Evolutionary conservation across 2,888 invertebrate species (phyloP).

Genomic region (Lapara coniferarum): DNA sequence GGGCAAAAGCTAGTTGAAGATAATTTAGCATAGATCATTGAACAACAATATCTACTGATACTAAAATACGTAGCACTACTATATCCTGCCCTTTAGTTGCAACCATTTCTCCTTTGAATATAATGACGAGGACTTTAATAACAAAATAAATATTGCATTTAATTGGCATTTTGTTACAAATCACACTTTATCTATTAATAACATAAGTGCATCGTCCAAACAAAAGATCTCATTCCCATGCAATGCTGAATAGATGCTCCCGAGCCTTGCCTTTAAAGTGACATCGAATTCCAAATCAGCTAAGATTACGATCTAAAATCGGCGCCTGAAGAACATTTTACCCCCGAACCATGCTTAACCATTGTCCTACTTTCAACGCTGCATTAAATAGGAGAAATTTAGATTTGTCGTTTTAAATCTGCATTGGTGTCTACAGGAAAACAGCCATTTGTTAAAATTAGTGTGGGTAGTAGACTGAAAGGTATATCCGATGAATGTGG

Average conservation of each 20-base stretch:
- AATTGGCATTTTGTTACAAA: too few relatives aligned
- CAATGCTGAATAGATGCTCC: background rate
- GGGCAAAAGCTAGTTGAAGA: too few relatives aligned
- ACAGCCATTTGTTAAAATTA: background rate
- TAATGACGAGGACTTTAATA: too few relatives aligned
- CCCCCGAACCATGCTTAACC: background rate
- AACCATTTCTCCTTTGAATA: too few relatives aligned
- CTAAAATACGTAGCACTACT: too few relatives aligned
- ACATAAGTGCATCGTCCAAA: background rate
- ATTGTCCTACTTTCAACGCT: background rate
- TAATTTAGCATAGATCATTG: too few relatives aligned
- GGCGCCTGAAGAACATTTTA: background rate
- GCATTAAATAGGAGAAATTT: background rate
- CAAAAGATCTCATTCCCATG: constrained; percentile 6
- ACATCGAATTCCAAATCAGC: background rate
- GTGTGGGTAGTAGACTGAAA: too few relatives aligned
- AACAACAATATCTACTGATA: too few relatives aligned
- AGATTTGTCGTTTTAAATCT: background rate
- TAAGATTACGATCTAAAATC: constrained; percentile 9
- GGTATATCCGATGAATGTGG: too few relatives aligned
- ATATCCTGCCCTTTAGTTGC: too few relatives aligned
- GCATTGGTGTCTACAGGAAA: background rate
- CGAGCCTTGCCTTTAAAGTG: background rate
- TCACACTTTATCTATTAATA: too few relatives aligned
- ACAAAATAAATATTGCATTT: too few relatives aligned